phyloP scores from a whole-genome alignment of 2,888 invertebrate genomes.

The Nezara viridula region DNA sequence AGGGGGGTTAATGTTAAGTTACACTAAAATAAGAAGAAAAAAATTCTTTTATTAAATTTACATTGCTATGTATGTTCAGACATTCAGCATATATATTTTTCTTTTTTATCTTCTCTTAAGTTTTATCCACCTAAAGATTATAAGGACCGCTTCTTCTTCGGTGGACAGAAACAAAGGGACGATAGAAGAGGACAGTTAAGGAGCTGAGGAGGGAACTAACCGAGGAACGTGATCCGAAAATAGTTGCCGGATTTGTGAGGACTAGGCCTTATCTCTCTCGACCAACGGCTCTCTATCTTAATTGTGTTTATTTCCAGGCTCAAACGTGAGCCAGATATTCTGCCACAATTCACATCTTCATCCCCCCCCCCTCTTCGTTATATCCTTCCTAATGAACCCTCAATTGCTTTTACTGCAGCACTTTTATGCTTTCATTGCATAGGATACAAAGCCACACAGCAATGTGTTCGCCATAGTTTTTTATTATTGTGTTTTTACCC shows the following conservation, averaged over 20 bases:
- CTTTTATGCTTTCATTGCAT: too few species aligned
- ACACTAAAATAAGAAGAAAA: too few species aligned
- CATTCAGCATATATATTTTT: too few species aligned
- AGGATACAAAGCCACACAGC: too few species aligned
- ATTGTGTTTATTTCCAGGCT: constrained; percentile 47
- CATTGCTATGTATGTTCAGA: too few species aligned
- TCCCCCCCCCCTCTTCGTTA: neutral
- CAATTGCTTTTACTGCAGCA: neutral
- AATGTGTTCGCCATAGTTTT: too few species aligned
- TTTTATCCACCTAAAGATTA: too few species aligned
- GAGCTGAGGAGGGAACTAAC: neutral
- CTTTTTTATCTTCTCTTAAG: too few species aligned
- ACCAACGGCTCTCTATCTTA: constrained; percentile 15
- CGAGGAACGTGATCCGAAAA: constrained; percentile 37
- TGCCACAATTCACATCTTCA: constrained; percentile 14
- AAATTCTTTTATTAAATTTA: too few species aligned
- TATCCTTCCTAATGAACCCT: constrained; percentile 9
- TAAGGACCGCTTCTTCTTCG: neutral
- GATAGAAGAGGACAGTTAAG: neutral
- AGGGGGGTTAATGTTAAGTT: too few species aligned
- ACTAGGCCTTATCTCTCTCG: neutral
- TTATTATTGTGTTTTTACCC: too few species aligned
- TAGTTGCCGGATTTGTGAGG: constrained; percentile 31
- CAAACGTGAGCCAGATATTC: neutral
- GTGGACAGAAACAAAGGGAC: neutral